These are phyloP conservation scores for Enteromius fasciolatus DNA, from an alignment of 2,797 vertebrate genomes.

Conservation along the genomic window DNA sequence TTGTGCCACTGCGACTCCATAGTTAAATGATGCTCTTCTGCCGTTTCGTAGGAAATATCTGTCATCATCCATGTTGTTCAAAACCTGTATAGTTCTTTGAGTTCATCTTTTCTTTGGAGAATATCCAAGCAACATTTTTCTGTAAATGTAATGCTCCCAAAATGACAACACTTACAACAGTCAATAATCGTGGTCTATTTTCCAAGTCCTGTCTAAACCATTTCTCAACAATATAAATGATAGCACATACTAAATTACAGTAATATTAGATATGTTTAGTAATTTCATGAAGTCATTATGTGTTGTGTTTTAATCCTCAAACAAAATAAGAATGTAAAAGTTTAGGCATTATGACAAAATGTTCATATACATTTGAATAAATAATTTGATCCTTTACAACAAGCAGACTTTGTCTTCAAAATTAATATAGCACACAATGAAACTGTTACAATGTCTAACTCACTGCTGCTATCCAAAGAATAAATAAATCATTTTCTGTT, in stretches of 20 bases:
- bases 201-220: background rate
- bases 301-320: background rate
- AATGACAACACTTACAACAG: background rate
- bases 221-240: background rate
- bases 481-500: background rate
- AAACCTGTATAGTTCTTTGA: background rate
- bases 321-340: background rate
- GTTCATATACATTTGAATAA: background rate
- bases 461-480: background rate
- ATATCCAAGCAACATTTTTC: conserved; percentile 2
- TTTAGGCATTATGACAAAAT: background rate
- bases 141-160: background rate
- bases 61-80: background rate
- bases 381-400: background rate
- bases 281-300: background rate
- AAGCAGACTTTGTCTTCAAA: background rate
- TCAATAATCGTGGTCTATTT: no score
- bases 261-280: background rate
- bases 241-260: background rate
- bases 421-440: background rate
- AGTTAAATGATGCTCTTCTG: background rate
- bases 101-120: background rate
- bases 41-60: background rate
- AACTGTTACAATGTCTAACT: background rate
- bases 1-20: background rate